phyloP scores from a whole-genome alignment of 2,888 invertebrate genomes.

The Fragum sueziense region DNA sequence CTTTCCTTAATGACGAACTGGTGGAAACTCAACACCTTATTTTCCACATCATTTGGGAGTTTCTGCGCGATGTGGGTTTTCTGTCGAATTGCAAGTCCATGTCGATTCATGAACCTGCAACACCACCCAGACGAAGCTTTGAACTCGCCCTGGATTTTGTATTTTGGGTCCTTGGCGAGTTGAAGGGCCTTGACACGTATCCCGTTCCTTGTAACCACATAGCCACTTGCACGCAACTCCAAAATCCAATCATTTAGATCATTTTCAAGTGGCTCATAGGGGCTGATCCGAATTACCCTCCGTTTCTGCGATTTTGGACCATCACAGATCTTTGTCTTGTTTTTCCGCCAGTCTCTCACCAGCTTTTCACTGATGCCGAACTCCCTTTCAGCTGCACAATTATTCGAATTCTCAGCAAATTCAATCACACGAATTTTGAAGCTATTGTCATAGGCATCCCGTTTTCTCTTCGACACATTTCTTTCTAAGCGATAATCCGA shows the following conservation, averaged over 20 bases:
- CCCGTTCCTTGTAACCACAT: neutral
- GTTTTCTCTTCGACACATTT: neutral
- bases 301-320: too few species aligned
- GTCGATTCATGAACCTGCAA: slow-evolving; percentile 20
- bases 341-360: too few species aligned
- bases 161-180: neutral
- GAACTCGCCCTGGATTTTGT: neutral
- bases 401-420: too few species aligned
- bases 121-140: slow-evolving; percentile 27
- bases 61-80: slow-evolving; percentile 49
- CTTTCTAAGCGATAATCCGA: neutral
- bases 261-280: too few species aligned
- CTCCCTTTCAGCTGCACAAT: too few species aligned
- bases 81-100: slow-evolving; percentile 18
- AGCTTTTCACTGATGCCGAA: too few species aligned
- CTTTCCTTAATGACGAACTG: slow-evolving; percentile 29
- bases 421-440: neutral
- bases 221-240: too few species aligned
- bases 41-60: slow-evolving; percentile 33
- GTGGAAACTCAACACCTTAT: slow-evolving; percentile 33
- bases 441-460: neutral
- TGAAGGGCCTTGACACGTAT: neutral
- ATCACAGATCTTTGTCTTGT: too few species aligned
- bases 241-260: too few species aligned
- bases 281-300: too few species aligned